These are phyloP conservation scores for Spheniscus mendiculus DNA, from an alignment of 2,113 vertebrate species.

Conservation along the genomic window DNA sequence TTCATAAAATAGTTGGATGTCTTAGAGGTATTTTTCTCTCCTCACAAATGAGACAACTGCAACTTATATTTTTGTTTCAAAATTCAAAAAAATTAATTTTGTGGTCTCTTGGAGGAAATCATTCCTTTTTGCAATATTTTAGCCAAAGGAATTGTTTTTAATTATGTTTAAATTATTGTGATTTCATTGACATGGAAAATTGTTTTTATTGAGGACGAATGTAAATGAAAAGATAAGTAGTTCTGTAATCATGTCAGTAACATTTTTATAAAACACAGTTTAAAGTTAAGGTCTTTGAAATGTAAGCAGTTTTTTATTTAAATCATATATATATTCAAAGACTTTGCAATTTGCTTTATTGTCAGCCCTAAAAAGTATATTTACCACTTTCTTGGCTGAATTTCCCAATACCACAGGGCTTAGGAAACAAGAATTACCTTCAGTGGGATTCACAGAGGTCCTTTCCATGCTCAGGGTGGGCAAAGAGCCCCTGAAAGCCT, in stretches of 20 bases:
- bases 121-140: background rate
- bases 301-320: background rate
- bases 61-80: background rate
- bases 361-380: background rate
- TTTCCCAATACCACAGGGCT: background rate
- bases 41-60: background rate
- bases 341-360: background rate
- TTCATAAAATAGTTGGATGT: background rate
- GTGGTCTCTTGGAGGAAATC: background rate
- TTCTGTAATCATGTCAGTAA: background rate
- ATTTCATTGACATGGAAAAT: background rate
- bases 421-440: background rate
- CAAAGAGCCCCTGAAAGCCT: background rate
- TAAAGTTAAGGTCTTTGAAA: background rate
- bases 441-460: background rate
- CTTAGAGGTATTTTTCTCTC: background rate
- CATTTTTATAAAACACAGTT: background rate
- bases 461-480: background rate
- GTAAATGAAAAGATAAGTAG: background rate
- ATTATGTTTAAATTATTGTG: background rate
- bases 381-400: background rate
- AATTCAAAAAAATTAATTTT: background rate
- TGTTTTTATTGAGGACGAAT: background rate
- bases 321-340: background rate
- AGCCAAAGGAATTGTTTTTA: background rate